These are phyloP conservation scores for Neodiprion fabricii DNA, from an alignment of 1,140 invertebrate species.

Conservation along the genomic window DNA sequence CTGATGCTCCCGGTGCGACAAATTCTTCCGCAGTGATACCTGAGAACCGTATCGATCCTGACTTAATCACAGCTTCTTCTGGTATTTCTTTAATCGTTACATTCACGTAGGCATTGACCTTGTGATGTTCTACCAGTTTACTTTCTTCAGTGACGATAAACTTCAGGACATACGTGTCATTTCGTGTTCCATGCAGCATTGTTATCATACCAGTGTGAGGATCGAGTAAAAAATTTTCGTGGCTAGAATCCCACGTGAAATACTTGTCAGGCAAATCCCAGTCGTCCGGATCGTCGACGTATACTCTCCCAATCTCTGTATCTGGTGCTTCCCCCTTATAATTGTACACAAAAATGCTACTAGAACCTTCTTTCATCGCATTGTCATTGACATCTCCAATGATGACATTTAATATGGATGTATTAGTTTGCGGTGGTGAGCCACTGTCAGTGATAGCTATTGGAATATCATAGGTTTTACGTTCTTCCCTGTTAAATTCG, in stretches of 20 bases:
- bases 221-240: constrained; percentile 73
- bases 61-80: constrained; percentile 87
- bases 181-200: constrained; percentile 73
- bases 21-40: constrained; percentile 87
- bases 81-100: constrained; percentile 86
- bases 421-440: constrained; percentile 71
- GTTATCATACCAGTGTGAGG: constrained; percentile 82
- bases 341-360: constrained; percentile 91
- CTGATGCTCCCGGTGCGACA: constrained; percentile 69
- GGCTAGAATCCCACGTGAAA: constrained; percentile 71
- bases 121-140: constrained; percentile 62
- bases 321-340: constrained; percentile 79
- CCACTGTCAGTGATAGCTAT: constrained; percentile 89
- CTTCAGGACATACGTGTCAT: constrained; percentile 72
- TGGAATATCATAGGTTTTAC: constrained; percentile 86
- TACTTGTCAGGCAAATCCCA: constrained; percentile 92
- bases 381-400: constrained; percentile 94
- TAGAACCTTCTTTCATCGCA: constrained; percentile 79
- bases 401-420: constrained; percentile 81
- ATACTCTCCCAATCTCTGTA: constrained; percentile 86
- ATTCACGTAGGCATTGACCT: constrained; percentile 79
- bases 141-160: constrained; percentile 77
- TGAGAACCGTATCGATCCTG: constrained; percentile 85
- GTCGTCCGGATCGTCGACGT: constrained; percentile 89
- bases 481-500: constrained; percentile 87